Base-by-base conservation (phyloP, 2,888 invertebrate genomes). In the Plagodis pulveraria region DNA sequence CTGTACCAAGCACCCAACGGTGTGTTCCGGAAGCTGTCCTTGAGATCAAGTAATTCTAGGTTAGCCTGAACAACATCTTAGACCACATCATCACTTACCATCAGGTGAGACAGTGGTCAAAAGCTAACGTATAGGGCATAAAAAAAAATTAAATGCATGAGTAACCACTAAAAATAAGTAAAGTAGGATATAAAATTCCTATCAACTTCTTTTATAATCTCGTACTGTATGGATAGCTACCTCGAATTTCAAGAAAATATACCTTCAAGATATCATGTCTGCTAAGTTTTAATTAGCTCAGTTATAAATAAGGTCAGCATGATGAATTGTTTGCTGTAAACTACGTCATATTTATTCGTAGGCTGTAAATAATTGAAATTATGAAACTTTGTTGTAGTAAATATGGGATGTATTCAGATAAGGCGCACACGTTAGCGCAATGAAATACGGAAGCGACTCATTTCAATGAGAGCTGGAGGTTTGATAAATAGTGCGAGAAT, bases 341-440 rank as follows among this genome's bases (percentile, higher is more conserved):
- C n/a, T n/a, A n/a, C n/a, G n/a, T n/a, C n/a, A n/a, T n/a, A n/a
- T n/a, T n/a, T n/a, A n/a, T n/a, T n/a, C n/a, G n/a, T n/a, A n/a
- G n/a, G n/a, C n/a, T n/a, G n/a, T n/a, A 60, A 66, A 58, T 61
- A 63, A 66, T 56, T 58, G 56, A 62, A 65, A 66, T 65, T 58
- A 56, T 57, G 11, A 50, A 64, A 59, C 59, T 62, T 60, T 52
- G 40, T 22, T 50, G 94, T 94, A 35, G 54, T 51, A 56, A 50
- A 44, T 36, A 49, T 61, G 46, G 11, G 50, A 56, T 56, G 45
- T 44, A 38, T 48, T 48, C 48, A 10, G 40, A 7, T 1, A 12
- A 35, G 22, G 10, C 7, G 11, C 6, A 33, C 42, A 38, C 43
- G 43, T 34, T 42, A 41, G 11, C 22, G 6, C 12, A 44, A 44